Base-by-base conservation (phyloP, 64 coral and sea anemone species). In the Cladopsammia gracilis region DNA sequence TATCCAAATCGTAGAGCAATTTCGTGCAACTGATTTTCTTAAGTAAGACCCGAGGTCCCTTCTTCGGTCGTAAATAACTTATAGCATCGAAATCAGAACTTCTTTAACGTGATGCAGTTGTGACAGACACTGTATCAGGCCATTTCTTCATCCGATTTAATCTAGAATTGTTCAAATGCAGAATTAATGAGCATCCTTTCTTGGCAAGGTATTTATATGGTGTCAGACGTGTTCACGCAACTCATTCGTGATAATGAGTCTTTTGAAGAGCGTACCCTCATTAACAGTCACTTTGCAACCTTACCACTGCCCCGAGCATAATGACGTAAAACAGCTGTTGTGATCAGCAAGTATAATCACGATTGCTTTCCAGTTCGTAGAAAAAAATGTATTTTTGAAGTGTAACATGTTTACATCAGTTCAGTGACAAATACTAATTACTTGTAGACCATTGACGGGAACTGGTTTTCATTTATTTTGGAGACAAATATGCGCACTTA, bases 201-300 rank as follows among this genome's bases (percentile, higher is more conserved):
- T 64, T 48, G 16, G 10, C 18, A 48, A n/a, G 9, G 44, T 67
- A 6, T 67, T 18, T 49, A 16, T 19, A 50, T 10, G 19, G 18
- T 12, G 44, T 20, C 20, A 67, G 61, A 68, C 80, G 3, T 20
- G 20, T 84, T 51, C 19, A 5, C 58, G 46, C 60, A 48, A 67
- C 66, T 49, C 61, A 48, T 10, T 46, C 22, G 23, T 79, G 10
- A 11, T 82, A 68, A 84, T 48, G 80, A 84, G 18, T 12, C 20
- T 50, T 68, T 82, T 25, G 67, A 84, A 84, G 46, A 48, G 61
- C 62, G 18, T 24, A 9, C 25, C 9, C 19, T 48, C 62, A 47
- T 67, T 65, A 84, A 84, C 43, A 84, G 48, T 6, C 45, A 84
- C 62, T 84, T 51, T 65, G 15, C 18, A 24, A 67, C n/a, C 11